Conservation (phyloP, 2,888 invertebrate species). For the Microplitis manilae region DNA sequence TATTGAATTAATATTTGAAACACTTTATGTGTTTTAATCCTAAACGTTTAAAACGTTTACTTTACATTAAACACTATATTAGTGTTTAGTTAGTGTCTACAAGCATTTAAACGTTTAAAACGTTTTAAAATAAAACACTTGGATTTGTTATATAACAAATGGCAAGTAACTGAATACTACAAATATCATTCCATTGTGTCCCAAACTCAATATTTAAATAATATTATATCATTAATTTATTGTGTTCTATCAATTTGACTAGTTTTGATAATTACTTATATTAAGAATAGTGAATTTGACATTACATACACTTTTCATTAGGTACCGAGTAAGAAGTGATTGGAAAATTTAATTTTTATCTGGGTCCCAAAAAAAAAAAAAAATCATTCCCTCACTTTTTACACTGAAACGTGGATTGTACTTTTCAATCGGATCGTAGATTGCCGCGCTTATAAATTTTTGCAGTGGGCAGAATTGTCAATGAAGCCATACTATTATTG, state of each 20-base stretch:
- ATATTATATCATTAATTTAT: conserved; percentile 3
- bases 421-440: too few relatives aligned
- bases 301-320: background rate
- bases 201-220: background rate
- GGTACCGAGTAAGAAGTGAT: background rate
- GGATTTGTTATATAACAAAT: too few relatives aligned
- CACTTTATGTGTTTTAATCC: too few relatives aligned
- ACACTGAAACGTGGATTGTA: background rate
- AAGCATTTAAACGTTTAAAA: too few relatives aligned
- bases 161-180: background rate
- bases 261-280: background rate
- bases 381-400: background rate
- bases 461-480: background rate
- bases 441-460: background rate
- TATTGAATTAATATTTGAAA: too few relatives aligned
- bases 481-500: background rate
- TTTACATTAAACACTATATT: too few relatives aligned
- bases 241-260: background rate
- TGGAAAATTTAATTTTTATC: background rate
- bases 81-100: too few relatives aligned
- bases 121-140: too few relatives aligned
- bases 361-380: background rate
- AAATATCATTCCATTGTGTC: background rate
- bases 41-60: too few relatives aligned
- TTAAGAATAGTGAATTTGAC: background rate